Evolutionary conservation across 2,113 vertebrate genomes (phyloP).

Genomic region (Phoxinus phoxinus): DNA sequence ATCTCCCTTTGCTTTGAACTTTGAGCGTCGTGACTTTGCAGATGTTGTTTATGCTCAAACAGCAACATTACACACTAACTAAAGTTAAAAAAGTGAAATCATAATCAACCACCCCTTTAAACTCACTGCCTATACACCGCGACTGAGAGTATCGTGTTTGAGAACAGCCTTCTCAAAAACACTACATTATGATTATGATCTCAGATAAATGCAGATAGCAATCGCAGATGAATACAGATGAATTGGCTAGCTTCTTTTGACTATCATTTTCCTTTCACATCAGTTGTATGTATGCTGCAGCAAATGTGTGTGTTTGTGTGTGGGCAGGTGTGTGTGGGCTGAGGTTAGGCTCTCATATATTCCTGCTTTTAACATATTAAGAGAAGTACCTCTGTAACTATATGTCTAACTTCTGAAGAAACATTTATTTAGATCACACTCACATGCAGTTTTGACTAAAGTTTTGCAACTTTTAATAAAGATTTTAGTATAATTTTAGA

Average conservation of each 20-base stretch:
- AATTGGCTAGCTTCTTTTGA: conserved; percentile 4
- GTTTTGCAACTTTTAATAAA: background rate
- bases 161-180: conserved; percentile 20
- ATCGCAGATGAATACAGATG: conserved; percentile 38
- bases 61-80: too few relatives aligned
- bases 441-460: background rate
- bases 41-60: too few relatives aligned
- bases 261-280: conserved; percentile 7
- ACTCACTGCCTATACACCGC: background rate
- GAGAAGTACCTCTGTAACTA: background rate
- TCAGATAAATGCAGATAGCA: conserved; percentile 31
- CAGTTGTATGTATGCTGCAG: background rate
- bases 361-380: conserved; percentile 19
- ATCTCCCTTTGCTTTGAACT: too few relatives aligned
- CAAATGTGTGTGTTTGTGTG: background rate
- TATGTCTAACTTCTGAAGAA: background rate
- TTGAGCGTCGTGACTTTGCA: too few relatives aligned
- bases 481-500: background rate
- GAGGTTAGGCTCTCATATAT: background rate
- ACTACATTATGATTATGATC: conserved; percentile 41
- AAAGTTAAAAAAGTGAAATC: too few relatives aligned
- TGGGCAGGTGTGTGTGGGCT: conserved; percentile 22
- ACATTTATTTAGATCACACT: background rate
- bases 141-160: conserved; percentile 26
- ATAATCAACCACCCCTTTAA: background rate